Conservation (phyloP, 2,888 invertebrate species). For the Sphinx pinastri region DNA sequence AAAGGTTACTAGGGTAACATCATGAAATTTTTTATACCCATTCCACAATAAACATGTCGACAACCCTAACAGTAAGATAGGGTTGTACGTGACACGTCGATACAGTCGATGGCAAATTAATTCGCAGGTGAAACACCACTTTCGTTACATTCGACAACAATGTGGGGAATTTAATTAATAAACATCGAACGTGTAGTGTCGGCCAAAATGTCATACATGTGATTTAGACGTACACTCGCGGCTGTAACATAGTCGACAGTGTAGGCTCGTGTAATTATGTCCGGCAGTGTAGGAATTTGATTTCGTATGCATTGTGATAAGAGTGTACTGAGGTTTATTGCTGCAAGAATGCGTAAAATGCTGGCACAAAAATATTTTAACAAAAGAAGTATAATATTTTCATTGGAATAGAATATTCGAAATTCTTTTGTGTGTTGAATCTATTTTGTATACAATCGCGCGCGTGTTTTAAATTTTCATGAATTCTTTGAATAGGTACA, state of each 20-base stretch:
- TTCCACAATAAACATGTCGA: constrained; percentile 32
- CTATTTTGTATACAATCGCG: not conserved
- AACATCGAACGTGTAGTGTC: constrained; percentile 37
- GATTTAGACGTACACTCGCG: constrained; percentile 16
- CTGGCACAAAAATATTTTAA: not conserved
- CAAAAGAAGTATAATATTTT: not conserved
- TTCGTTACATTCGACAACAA: constrained; percentile 49
- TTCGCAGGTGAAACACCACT: constrained; percentile 58
- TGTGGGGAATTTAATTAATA: constrained; percentile 60
- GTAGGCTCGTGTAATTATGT: constrained; percentile 17
- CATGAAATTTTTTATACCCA: not conserved
- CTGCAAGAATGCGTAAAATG: not conserved
- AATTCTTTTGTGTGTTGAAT: not conserved
- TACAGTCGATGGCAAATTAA: constrained; percentile 51
- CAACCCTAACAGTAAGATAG: constrained; percentile 54
- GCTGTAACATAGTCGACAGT: constrained; percentile 2
- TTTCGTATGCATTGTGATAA: not conserved
- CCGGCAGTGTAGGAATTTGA: not conserved
- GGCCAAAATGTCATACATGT: constrained; percentile 13
- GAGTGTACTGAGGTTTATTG: not conserved
- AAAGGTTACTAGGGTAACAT: not conserved
- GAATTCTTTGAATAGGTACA: too few species aligned
- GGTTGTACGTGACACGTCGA: constrained; percentile 45
- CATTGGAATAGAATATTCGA: not conserved
- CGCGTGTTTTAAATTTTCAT: too few species aligned